A percentile compares a stretch with the other conserved stretches of the same genome.
Evolutionary conservation across 2,113 vertebrate species (phyloP).

Genomic region (Gila orcuttii): DNA sequence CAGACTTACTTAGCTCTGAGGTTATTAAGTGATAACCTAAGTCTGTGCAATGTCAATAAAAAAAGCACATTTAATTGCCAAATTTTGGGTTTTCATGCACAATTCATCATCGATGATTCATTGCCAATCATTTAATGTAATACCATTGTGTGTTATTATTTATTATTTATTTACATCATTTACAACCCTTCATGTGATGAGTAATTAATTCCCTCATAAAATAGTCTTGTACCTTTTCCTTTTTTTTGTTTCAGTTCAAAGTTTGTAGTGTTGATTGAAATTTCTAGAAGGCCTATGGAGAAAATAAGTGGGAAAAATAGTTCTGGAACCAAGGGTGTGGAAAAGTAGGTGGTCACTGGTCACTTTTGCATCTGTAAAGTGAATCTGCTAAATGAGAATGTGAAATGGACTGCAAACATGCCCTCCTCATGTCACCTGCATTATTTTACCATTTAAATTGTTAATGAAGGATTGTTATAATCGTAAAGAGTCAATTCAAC

Average conservation of each 20-base stretch:
- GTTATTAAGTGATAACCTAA: too few relatives aligned
- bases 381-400: conserved; percentile 3
- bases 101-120: background rate
- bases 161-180: background rate
- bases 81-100: too few relatives aligned
- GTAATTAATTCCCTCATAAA: background rate
- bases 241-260: background rate
- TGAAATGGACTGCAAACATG: background rate
- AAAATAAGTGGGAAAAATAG: background rate
- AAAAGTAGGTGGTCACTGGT: background rate
- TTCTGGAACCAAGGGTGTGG: background rate
- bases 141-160: background rate
- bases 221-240: background rate
- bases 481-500: background rate
- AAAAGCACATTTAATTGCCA: too few relatives aligned
- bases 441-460: background rate
- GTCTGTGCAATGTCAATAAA: too few relatives aligned
- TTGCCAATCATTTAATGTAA: background rate
- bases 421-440: background rate
- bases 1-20: background rate
- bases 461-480: background rate
- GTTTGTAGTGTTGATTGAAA: background rate
- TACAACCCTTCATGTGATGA: background rate
- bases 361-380: background rate
- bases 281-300: background rate